Base-by-base conservation (phyloP, 2,888 invertebrate genomes). In the Colletes collaris region DNA sequence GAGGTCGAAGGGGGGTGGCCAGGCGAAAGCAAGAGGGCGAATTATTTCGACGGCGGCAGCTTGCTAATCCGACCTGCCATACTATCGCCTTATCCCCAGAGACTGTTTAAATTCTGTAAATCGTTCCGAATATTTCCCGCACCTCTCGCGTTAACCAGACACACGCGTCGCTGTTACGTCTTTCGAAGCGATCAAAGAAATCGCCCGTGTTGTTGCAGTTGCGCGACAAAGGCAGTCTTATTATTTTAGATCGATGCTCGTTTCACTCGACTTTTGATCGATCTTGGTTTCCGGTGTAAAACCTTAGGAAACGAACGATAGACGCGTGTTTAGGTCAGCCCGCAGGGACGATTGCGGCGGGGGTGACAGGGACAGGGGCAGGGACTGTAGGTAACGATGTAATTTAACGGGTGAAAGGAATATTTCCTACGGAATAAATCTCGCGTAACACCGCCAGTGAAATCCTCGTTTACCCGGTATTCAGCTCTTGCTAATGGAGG, bases 381-480 rank as follows among this genome's bases (percentile, higher is more conserved):
- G 63, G 50, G 73, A 13, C 11, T 0, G 56, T 58, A 56, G 50
- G 76, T 76, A 82, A 82, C 87, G 86, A 76, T 83, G 88, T 89
- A 87, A 89, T 91, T 91, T 89, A 89, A 89, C 88, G 85, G 85
- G 85, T 88, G 86, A 88, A 89, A 89, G 87, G 89, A 91, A 92
- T 92, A 92, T 92, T 92, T 92, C 89, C 88, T 88, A 88, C 89
- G 90, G 89, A 92, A 93, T 93, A 93, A 93, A 93, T 93, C 92
- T 91, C 90, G 89, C 85, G 88, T 88, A 90, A 91, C 89, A 85
- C 89, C 89, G 87, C 89, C 90, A 89, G 89, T 89, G 90, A 90
- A 91, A 92, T 91, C 89, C 92, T 90, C 91, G 90, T 91, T 92
- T 90, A 90, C 89, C 87, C 87, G 88, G 90, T 86, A 91, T 92